Conservation (phyloP, 35 echinoderm and acorn worm species). For the Lytechinus pictus region DNA sequence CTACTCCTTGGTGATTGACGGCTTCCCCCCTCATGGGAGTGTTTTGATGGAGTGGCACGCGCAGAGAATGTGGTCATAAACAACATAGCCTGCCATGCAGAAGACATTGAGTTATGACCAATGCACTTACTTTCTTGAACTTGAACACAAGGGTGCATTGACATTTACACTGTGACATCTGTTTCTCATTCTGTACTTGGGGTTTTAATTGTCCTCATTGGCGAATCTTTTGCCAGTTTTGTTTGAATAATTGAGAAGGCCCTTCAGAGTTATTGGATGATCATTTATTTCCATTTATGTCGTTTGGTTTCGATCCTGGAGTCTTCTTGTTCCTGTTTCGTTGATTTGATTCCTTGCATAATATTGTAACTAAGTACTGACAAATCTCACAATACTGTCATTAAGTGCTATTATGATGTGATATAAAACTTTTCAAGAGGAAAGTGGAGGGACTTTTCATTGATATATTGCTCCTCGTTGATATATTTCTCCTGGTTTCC, state of each 20-base stretch:
- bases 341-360: background rate
- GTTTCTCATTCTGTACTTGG: background rate
- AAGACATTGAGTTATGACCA: background rate
- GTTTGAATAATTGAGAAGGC: background rate
- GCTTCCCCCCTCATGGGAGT: conserved; percentile 14
- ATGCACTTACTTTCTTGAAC: conserved; percentile 12
- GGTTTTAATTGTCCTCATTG: background rate
- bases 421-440: background rate
- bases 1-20: background rate
- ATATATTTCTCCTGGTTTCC: background rate
- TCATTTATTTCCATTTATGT: background rate
- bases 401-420: background rate
- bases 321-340: background rate
- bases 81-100: background rate
- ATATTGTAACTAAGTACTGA: background rate
- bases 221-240: background rate
- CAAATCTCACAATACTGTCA: background rate
- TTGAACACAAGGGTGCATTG: background rate
- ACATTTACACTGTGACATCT: background rate
- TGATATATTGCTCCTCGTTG: background rate
- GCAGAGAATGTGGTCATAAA: background rate
- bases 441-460: background rate
- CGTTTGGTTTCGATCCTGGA: background rate
- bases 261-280: background rate
- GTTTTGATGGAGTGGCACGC: background rate